Conservation (phyloP, 1,140 invertebrate species). For the Drosophila elegans region DNA sequence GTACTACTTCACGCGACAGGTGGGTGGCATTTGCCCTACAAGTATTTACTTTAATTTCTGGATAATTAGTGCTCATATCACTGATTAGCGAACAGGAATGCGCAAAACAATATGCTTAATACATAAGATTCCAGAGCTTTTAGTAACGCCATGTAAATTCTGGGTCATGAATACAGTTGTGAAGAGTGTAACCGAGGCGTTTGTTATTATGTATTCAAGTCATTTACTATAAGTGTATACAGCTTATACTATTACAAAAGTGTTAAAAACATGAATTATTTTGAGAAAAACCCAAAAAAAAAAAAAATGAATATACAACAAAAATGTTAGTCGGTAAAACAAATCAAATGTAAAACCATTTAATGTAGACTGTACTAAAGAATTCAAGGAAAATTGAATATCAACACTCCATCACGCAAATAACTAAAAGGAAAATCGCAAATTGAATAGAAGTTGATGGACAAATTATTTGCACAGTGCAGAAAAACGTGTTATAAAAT, state of each 20-base stretch:
- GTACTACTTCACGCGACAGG: constrained; percentile 28
- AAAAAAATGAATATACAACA: constrained; percentile 27
- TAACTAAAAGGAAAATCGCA: constrained; percentile 28
- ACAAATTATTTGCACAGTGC: constrained; percentile 52
- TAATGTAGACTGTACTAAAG: constrained; percentile 50
- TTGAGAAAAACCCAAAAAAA: constrained; percentile 21
- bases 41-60: constrained; percentile 61
- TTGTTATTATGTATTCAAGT: constrained; percentile 51
- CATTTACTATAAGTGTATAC: constrained; percentile 45
- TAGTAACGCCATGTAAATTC: constrained; percentile 53
- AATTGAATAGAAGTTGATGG: constrained; percentile 43
- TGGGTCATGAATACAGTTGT: constrained; percentile 44
- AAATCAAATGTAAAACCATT: constrained; percentile 55
- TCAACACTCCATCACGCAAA: constrained; percentile 47
- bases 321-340: constrained; percentile 45
- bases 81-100: constrained; percentile 50
- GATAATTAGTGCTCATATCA: constrained; percentile 53
- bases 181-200: constrained; percentile 28
- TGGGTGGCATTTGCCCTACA: constrained; percentile 47
- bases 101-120: constrained; percentile 52
- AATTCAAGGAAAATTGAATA: constrained; percentile 45
- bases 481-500: constrained; percentile 55
- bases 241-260: constrained; percentile 40
- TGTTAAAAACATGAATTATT: constrained; percentile 53
- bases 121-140: constrained; percentile 53